Conservation (phyloP, 2,797 vertebrate genomes). For the Pteronotus mesoamericanus region DNA sequence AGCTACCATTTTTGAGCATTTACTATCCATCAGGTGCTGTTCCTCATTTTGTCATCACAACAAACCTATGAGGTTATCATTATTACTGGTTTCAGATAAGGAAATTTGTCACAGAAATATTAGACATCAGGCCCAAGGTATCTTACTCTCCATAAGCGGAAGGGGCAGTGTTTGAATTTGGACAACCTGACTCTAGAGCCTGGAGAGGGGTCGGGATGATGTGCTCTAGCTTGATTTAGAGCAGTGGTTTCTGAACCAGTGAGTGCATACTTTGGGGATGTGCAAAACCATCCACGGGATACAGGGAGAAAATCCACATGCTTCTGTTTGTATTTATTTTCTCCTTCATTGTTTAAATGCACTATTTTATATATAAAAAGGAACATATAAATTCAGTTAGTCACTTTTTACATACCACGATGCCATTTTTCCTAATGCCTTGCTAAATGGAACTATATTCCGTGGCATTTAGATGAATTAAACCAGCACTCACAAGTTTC, state of each 20-base stretch:
- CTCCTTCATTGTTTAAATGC: neutral
- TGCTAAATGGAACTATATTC: neutral
- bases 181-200: neutral
- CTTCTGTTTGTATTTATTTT: neutral
- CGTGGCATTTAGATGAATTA: neutral
- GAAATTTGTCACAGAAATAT: neutral
- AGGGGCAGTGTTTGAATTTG: neutral
- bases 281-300: neutral
- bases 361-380: neutral
- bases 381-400: neutral
- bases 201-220: neutral
- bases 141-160: neutral
- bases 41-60: conserved; percentile 2
- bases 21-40: neutral
- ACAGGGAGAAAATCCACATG: neutral
- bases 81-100: neutral
- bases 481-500: neutral
- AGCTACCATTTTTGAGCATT: neutral
- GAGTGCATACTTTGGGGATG: neutral
- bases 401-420: neutral
- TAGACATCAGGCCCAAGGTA: neutral
- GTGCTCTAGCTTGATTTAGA: neutral
- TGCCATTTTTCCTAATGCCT: neutral
- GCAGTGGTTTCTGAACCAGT: neutral
- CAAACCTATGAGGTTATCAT: neutral